Base-by-base conservation (phyloP, 1,140 invertebrate genomes). In the Geopemphigus sp. region DNA sequence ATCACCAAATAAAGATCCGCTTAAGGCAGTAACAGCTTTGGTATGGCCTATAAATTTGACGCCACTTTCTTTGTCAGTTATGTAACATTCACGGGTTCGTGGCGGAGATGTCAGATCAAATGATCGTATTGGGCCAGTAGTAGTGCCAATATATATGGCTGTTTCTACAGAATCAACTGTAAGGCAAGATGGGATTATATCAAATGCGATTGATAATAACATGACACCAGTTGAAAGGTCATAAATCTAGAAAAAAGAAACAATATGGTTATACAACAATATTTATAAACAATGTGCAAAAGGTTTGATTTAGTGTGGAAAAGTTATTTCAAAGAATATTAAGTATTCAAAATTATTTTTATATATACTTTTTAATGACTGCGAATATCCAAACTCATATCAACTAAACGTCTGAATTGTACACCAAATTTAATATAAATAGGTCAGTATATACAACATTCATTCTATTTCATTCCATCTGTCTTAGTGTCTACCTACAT, bases 131-230 rank as follows among this genome's bases (percentile, higher is more conserved):
- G 88, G 85, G 2, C 95, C 95, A 82, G 88, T 88, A 14, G 85
- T 87, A 5, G 89, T 88, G 10, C 95, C 95, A 24, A 94, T 88
- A 87, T 91, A 95, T 15, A 94, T 84, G 81, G 88, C 86, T 47
- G 88, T 89, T 86, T 95, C 94, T 63, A 89, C 84, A 0, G 86
- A 82, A 87, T 95, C 91, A 82, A 92, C 88, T n/a, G 88, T 85
- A 24, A 95, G 88, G 1, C 91, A 87, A 26, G 89, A 90, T 8
- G 96, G 85, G 8, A 90, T 88, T 57, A 89, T 87, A 82, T 92
- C 89, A 86, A 94, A 95, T 0, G 94, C 87, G 22, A 96, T 83
- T 50, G 90, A 92, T 1, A 94, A 84, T 6, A 96, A 84, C 80
- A 93, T 84, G 53, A 86, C 85, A 50, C 93, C 94, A 59, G 86